phyloP scores from a whole-genome alignment of 35 echinoderm and acorn worm genomes.

The Anneissia japonica region DNA sequence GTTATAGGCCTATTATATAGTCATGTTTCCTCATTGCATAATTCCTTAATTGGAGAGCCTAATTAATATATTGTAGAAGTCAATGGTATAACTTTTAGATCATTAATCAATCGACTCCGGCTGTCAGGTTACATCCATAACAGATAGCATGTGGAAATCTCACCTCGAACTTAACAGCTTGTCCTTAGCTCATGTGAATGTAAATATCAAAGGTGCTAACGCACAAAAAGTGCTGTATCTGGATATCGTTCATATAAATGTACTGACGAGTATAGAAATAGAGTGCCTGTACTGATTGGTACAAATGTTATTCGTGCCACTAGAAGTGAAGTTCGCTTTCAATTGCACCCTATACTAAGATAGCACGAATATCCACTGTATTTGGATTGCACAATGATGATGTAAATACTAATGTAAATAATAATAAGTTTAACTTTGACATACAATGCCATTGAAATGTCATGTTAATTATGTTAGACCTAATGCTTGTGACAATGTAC shows the following conservation, averaged over 20 bases:
- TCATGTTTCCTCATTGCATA: not conserved
- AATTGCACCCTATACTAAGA: too few relatives aligned
- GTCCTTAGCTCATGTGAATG: not conserved
- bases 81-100: not conserved
- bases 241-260: not conserved
- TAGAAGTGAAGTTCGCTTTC: not conserved
- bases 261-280: not conserved
- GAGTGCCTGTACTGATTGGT: slow-evolving; percentile 1
- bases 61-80: not conserved
- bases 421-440: too few relatives aligned
- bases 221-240: not conserved
- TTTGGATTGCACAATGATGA: too few relatives aligned
- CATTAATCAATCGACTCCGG: slow-evolving; percentile 21
- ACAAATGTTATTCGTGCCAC: not conserved
- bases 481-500: too few relatives aligned
- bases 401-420: too few relatives aligned
- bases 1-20: too few relatives aligned
- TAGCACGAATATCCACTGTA: too few relatives aligned
- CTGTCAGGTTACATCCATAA: not conserved
- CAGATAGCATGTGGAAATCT: not conserved
- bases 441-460: too few relatives aligned
- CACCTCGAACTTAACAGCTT: not conserved
- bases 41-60: not conserved
- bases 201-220: not conserved
- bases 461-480: too few relatives aligned